These are phyloP conservation scores for Caranx melampygus DNA, from an alignment of 2,113 vertebrate genomes.

Conservation along the genomic window DNA sequence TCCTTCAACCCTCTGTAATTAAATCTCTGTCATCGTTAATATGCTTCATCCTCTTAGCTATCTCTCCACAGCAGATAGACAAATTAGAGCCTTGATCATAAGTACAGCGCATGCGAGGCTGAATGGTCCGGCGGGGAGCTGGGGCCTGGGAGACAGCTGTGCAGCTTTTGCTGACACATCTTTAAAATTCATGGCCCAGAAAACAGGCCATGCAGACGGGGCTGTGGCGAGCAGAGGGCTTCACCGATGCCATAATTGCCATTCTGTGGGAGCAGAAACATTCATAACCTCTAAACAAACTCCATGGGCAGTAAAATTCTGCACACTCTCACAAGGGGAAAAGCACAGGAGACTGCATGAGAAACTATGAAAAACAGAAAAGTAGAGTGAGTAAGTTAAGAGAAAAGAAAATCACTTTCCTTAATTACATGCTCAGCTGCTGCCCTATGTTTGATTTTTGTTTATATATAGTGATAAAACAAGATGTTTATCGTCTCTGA, in stretches of 20 bases:
- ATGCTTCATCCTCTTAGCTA: neutral
- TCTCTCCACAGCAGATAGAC: slow-evolving; percentile 27
- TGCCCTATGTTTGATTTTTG: neutral
- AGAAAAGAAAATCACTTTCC: too few relatives aligned
- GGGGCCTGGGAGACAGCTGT: slow-evolving; percentile 26
- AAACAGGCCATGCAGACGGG: slow-evolving; percentile 47
- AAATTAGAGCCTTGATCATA: slow-evolving; percentile 38
- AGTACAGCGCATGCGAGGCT: slow-evolving; percentile 30
- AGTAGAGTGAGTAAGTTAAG: too few relatives aligned
- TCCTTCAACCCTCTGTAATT: neutral
- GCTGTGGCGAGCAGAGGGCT: slow-evolving; percentile 10
- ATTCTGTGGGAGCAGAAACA: slow-evolving; percentile 3
- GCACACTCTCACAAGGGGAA: neutral
- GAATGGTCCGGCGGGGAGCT: slow-evolving; percentile 10
- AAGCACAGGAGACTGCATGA: neutral
- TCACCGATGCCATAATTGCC: slow-evolving; percentile 3
- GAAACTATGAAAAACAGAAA: neutral
- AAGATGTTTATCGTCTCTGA: neutral
- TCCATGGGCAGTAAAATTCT: neutral
- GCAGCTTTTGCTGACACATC: slow-evolving; percentile 47
- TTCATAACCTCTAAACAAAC: slow-evolving; percentile 33
- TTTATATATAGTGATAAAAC: neutral
- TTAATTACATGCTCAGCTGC: neutral
- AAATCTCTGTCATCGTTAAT: slow-evolving; percentile 18
- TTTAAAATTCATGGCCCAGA: slow-evolving; percentile 56